A percentile compares a stretch with the other conserved stretches of the same genome.
Evolutionary conservation across 2,113 vertebrate genomes (phyloP).

Genomic region (Tupaia chinensis): DNA sequence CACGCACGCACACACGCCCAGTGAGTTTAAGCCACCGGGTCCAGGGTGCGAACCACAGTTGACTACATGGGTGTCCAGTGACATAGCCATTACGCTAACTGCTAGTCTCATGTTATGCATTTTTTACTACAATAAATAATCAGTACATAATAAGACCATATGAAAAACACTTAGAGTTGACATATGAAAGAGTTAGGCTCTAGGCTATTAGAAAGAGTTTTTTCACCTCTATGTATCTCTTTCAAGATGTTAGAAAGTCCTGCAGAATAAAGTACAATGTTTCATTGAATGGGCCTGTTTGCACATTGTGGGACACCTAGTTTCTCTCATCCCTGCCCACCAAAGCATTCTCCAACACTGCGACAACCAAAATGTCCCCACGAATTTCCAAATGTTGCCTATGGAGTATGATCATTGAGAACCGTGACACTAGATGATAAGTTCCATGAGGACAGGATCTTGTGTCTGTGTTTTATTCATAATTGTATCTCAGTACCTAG

Average conservation of each 20-base stretch:
- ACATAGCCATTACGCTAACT: too few species aligned
- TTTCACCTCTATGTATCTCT: neutral
- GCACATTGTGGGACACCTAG: neutral
- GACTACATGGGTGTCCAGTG: too few species aligned
- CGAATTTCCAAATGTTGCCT: neutral
- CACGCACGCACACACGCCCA: too few species aligned
- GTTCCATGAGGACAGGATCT: neutral
- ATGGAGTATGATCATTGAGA: neutral
- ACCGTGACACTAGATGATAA: neutral
- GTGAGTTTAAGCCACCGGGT: too few species aligned
- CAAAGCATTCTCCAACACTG: neutral
- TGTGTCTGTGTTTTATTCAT: neutral
- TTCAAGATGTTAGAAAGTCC: neutral
- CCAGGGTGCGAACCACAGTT: too few species aligned
- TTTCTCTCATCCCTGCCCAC: neutral
- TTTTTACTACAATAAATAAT: neutral
- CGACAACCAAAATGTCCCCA: neutral
- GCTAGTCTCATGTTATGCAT: too few species aligned
- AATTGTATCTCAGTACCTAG: neutral
- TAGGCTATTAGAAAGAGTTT: neutral
- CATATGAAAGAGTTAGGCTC: neutral
- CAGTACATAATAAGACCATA: neutral
- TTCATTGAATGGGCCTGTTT: neutral
- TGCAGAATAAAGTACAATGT: neutral
- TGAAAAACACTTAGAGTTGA: neutral